Evolutionary conservation across 2,888 invertebrate genomes (phyloP).

Genomic region (Drosophila multiciliata): DNA sequence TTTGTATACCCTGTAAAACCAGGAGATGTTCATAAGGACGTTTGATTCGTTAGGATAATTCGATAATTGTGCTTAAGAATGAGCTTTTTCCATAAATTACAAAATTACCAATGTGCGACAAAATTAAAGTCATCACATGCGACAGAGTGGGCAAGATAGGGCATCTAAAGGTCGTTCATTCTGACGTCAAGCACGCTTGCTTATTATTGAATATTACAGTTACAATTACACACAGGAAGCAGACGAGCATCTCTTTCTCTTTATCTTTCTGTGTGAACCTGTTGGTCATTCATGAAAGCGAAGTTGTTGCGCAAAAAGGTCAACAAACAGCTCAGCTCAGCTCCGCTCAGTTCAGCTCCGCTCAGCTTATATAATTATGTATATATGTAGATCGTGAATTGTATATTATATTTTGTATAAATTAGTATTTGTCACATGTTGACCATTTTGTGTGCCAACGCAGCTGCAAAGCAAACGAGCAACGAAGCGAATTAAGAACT

Average conservation of each 20-base stretch:
- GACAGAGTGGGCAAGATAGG: background rate
- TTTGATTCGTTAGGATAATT: background rate
- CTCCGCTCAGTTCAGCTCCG: background rate
- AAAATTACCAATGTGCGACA: background rate
- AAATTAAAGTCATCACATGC: background rate
- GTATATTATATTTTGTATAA: conserved; percentile 14
- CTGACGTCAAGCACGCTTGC: background rate
- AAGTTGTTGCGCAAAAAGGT: conserved; percentile 49
- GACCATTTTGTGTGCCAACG: conserved; percentile 60
- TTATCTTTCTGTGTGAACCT: conserved; percentile 23
- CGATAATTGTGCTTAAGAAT: background rate
- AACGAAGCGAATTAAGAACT: conserved; percentile 18
- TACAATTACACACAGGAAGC: conserved; percentile 50
- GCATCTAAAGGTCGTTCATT: background rate
- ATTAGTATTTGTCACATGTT: conserved; percentile 53
- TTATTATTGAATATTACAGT: conserved; percentile 21
- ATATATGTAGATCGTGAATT: conserved; percentile 2
- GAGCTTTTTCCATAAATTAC: no score
- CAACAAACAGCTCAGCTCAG: conserved; percentile 68
- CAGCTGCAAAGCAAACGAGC: conserved; percentile 42
- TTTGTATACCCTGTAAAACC: conserved; percentile 27
- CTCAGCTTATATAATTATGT: conserved; percentile 27
- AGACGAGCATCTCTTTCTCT: background rate
- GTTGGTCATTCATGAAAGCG: conserved; percentile 68
- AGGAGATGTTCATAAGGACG: background rate